phyloP scores from a whole-genome alignment of 2,888 invertebrate genomes.

The Lacanobia wlatinum region DNA sequence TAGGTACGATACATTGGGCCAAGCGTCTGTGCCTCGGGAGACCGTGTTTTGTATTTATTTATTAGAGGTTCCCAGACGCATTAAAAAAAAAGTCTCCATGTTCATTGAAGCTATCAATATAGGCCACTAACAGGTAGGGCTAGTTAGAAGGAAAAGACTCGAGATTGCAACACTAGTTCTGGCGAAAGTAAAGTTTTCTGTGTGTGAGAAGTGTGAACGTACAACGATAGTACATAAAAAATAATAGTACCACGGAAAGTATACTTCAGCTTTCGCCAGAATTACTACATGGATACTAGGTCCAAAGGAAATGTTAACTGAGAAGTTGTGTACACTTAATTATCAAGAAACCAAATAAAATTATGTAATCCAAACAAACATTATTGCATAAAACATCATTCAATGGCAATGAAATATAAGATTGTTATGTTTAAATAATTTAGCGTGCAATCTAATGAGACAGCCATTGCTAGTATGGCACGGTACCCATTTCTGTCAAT shows the following conservation, averaged over 20 bases:
- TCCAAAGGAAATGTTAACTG: constrained; percentile 1
- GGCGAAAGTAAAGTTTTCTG: constrained; percentile 35
- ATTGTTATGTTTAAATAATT: constrained; percentile 26
- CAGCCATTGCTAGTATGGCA: constrained; percentile 6
- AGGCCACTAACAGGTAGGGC: neutral
- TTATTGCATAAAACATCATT: constrained; percentile 24
- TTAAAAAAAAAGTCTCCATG: no score
- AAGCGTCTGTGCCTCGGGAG: no score
- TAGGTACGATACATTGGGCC: no score
- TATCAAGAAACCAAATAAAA: constrained; percentile 5
- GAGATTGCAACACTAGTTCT: constrained; percentile 16
- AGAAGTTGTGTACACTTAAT: constrained; percentile 15
- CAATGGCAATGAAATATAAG: constrained; percentile 45
- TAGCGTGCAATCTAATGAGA: constrained; percentile 33
- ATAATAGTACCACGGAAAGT: constrained; percentile 30
- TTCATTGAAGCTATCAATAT: no score
- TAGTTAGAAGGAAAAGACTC: constrained; percentile 12
- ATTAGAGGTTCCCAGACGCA: no score
- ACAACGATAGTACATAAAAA: constrained; percentile 29
- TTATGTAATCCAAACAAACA: constrained; percentile 8
- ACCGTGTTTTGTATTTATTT: no score
- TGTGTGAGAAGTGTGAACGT: constrained; percentile 29
- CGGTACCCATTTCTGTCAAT: constrained; percentile 42
- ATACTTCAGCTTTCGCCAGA: constrained; percentile 30
- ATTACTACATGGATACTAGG: constrained; percentile 8